These are phyloP conservation scores for Champsocephalus gunnari DNA, from an alignment of 2,797 vertebrate species.

Conservation along the genomic window DNA sequence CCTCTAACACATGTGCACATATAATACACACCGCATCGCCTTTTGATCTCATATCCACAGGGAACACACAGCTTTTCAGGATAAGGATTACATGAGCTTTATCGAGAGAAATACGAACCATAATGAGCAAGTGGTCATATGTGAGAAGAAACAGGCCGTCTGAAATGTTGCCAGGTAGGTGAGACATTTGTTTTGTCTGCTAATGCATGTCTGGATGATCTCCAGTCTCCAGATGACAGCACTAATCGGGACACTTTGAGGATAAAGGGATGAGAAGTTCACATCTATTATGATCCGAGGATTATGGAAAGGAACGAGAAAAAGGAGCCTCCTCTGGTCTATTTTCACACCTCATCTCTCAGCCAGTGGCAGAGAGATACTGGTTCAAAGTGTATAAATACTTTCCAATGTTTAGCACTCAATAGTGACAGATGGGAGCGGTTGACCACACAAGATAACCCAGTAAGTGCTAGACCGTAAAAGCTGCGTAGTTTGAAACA, in stretches of 20 bases:
- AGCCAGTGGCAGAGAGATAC: slow-evolving; percentile 39
- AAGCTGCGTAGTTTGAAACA: slow-evolving; percentile 29
- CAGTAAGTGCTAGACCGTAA: slow-evolving; percentile 22
- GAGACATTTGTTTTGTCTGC: slow-evolving; percentile 48
- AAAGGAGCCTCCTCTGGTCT: slow-evolving; percentile 19
- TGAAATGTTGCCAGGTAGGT: slow-evolving; percentile 37
- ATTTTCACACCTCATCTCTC: slow-evolving; percentile 41
- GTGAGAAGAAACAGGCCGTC: slow-evolving; percentile 15
- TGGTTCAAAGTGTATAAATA: slow-evolving; percentile 44
- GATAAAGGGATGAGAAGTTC: slow-evolving; percentile 10
- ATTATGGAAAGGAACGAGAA: slow-evolving; percentile 1
- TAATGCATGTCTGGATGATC: slow-evolving; percentile 24
- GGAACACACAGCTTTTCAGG: slow-evolving; percentile 51
- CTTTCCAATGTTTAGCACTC: slow-evolving; percentile 36
- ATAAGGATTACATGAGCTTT: slow-evolving; percentile 28
- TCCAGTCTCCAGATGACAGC: slow-evolving; percentile 4
- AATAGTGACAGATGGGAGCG: slow-evolving; percentile 36
- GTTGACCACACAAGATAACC: slow-evolving; percentile 17
- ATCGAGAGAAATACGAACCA: slow-evolving; percentile 24
- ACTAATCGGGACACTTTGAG: slow-evolving; percentile 20
- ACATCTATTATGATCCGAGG: slow-evolving; percentile 35
- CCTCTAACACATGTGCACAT: slow-evolving; percentile 7
- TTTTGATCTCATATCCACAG: slow-evolving; percentile 44
- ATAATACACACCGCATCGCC: slow-evolving; percentile 7
- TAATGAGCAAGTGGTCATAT: slow-evolving; percentile 30